phyloP scores from a whole-genome alignment of 2,797 vertebrate species.

The Anguilla marmorata region DNA sequence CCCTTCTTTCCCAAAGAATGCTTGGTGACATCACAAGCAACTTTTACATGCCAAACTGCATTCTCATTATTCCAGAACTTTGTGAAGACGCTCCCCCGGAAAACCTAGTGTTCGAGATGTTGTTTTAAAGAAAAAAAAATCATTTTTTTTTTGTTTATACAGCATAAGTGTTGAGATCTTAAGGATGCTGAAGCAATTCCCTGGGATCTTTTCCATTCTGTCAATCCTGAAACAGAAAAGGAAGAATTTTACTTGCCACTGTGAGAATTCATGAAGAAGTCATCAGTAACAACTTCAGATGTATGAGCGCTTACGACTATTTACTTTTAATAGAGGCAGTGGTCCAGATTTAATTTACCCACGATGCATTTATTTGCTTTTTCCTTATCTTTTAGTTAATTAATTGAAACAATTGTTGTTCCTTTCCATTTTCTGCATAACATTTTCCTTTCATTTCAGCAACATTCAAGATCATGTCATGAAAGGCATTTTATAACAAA shows the following conservation, averaged over 20 bases:
- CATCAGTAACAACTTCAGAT: constrained; percentile 53
- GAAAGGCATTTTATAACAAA: not conserved
- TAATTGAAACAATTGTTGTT: not conserved
- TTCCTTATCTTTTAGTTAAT: not conserved
- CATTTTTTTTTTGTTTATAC: constrained; percentile 68
- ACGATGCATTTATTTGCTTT: not conserved
- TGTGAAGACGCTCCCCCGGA: constrained; percentile 65
- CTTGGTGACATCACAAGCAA: constrained; percentile 77
- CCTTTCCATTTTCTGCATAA: not conserved
- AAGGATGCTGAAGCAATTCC: constrained; percentile 46
- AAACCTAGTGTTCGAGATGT: constrained; percentile 67
- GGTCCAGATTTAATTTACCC: not conserved
- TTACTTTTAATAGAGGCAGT: not conserved
- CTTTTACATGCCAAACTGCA: constrained; percentile 62
- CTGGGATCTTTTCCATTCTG: constrained; percentile 42
- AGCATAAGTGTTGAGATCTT: constrained; percentile 72
- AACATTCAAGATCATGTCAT: not conserved
- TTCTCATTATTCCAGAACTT: constrained; percentile 72
- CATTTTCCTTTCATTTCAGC: not conserved
- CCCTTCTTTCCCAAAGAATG: constrained; percentile 83
- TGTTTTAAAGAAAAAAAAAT: constrained; percentile 66
- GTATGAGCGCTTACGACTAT: not conserved
- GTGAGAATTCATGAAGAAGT: constrained; percentile 70
- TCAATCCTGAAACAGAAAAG: constrained; percentile 40
- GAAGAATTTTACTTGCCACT: constrained; percentile 54